phyloP scores from a whole-genome alignment of 2,797 vertebrate genomes.

The Echiichthys vipera region DNA sequence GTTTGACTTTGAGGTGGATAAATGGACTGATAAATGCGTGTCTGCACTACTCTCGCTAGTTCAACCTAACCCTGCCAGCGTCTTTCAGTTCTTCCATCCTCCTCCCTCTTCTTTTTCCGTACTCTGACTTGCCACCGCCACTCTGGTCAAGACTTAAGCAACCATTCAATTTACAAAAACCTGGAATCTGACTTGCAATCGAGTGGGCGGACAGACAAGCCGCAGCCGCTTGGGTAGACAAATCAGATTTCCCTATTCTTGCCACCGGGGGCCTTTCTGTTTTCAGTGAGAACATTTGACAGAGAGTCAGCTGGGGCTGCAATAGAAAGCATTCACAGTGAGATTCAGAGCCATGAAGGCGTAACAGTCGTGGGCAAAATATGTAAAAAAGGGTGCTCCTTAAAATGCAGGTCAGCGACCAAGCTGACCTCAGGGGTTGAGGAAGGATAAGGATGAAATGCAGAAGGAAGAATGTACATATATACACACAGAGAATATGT shows the following conservation, averaged over 20 bases:
- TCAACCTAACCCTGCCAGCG: not conserved
- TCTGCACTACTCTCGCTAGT: constrained; percentile 1
- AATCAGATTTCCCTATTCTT: constrained; percentile 56
- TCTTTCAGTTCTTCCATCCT: not conserved
- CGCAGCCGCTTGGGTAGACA: constrained; percentile 34
- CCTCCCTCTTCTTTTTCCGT: not conserved
- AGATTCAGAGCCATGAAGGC: constrained; percentile 56
- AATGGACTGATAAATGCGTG: constrained; percentile 41
- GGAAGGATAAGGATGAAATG: constrained; percentile 47
- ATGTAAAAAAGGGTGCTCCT: constrained; percentile 63
- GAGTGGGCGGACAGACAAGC: constrained; percentile 39
- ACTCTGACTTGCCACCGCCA: constrained; percentile 19
- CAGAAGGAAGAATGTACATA: not conserved
- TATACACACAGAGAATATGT: constrained; percentile 2
- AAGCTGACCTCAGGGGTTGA: constrained; percentile 67
- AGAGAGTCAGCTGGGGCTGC: constrained; percentile 59
- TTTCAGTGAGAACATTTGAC: constrained; percentile 64
- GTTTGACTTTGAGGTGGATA: constrained; percentile 45
- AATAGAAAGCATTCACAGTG: constrained; percentile 50
- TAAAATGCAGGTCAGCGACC: constrained; percentile 70
- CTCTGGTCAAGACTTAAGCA: constrained; percentile 38
- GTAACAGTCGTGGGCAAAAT: constrained; percentile 56
- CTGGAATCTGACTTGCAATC: constrained; percentile 43
- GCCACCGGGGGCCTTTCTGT: constrained; percentile 45
- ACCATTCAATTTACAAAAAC: constrained; percentile 50